These are phyloP conservation scores for Tolmerus cingulatus DNA, from an alignment of 2,888 invertebrate genomes.

Conservation along the genomic window DNA sequence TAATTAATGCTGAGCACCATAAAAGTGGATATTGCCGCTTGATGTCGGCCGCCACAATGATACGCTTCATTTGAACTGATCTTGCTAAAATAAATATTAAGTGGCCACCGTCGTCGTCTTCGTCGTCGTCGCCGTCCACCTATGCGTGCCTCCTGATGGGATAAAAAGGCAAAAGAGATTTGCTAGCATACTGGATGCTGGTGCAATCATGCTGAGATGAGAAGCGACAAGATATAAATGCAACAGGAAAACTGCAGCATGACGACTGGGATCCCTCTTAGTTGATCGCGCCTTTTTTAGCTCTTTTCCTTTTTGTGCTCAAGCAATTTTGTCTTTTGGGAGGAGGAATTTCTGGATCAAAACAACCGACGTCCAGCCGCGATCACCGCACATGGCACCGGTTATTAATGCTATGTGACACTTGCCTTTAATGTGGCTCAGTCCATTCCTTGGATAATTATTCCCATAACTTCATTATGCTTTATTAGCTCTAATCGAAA, in stretches of 20 bases:
- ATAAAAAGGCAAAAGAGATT: neutral
- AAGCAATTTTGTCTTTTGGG: neutral
- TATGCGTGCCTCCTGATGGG: neutral
- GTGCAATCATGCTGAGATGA: conserved; percentile 14
- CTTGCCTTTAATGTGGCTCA: neutral
- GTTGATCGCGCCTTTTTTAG: conserved; percentile 1
- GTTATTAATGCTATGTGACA: conserved; percentile 24
- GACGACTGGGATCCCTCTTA: neutral
- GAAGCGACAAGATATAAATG: conserved; percentile 24
- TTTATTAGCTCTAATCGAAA: neutral
- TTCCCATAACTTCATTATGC: neutral
- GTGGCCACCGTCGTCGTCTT: conserved; percentile 12
- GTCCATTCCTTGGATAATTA: neutral
- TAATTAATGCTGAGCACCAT: conserved; percentile 30
- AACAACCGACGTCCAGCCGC: conserved; percentile 4
- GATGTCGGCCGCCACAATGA: conserved; percentile 23
- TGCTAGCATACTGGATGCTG: neutral
- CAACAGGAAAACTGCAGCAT: neutral
- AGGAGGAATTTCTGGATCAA: neutral
- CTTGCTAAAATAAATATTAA: neutral
- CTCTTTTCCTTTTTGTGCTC: neutral
- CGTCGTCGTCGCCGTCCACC: neutral
- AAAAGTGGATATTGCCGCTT: conserved; percentile 16
- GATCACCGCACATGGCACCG: neutral
- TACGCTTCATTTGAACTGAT: conserved; percentile 23